Evolutionary conservation across 2,113 vertebrate genomes (phyloP), one percentile per base, ranked within the genome.

Genomic region (Ahaetulla prasina): DNA sequence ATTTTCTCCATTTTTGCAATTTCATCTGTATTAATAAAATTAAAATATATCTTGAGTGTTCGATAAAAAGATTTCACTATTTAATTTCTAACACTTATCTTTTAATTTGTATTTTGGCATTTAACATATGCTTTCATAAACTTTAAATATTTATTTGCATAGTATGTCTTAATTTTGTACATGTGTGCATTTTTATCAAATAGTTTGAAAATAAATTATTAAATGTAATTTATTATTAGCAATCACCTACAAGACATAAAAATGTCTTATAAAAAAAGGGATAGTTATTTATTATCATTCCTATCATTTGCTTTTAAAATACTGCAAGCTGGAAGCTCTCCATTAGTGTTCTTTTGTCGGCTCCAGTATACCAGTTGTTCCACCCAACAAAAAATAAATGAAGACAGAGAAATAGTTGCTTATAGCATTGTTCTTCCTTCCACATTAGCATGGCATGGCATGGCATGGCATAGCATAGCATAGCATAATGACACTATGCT

Each of bases 281-380:
- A 5, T 54, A 85, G 39, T 91, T 30, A 68, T 68, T 94, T 60
- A 16, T 87, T 11, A 54, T 23, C 12, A 35, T 12, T 22, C 8
- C 30, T 68, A 23, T 86, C 49, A n/a, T 43, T 60, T 90, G 74
- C 25, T 84, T 93, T 94, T 80, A 35, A 92, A 16, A 1, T 23
- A 35, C 52, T n/a, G 6, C 91, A 47, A 93, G 92, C 85, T 88
- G 94, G 89, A 80, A 95, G 54, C 25, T 94, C 49, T 88, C 50
- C 12, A 18, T 5, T 86, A 57, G 90, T 22, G 27, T 94, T 88
- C 16, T 80, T 18, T 8, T 88, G 93, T 92, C 27, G 53, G 35
- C 90, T 47, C 27, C 23, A 47, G 4, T 54, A 25, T 63, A 43
- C 9, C 93, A 39, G 14, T 90, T 22, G 0, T 91, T 96, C 86